Conservation (phyloP, 2,888 invertebrate genomes). For the Petrolisthes manimaculis region DNA sequence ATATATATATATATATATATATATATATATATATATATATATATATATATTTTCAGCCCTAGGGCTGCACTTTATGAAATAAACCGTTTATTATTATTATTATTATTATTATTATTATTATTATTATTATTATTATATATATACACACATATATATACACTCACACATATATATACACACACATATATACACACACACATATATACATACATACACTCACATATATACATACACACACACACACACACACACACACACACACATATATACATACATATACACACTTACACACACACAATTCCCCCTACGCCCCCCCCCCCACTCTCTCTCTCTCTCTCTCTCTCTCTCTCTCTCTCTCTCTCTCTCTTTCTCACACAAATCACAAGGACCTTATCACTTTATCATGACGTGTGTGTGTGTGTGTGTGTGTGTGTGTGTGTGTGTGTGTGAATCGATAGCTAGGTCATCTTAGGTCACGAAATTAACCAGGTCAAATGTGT, state of each 20-base stretch:
- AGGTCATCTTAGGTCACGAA: no score
- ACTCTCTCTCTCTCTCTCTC: not conserved
- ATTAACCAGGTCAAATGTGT: no score
- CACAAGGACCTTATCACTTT: no score
- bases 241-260: not conserved
- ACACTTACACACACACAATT: not conserved
- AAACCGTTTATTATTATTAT: slow-evolving; percentile 1
- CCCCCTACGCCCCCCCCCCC: not conserved
- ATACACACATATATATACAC: not conserved
- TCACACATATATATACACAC: not conserved
- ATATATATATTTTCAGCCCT: no score
- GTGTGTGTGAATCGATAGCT: no score
- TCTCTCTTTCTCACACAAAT: not conserved
- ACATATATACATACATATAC: not conserved
- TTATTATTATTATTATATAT: no score
- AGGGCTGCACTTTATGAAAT: not conserved
- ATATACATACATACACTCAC: no score
- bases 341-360: not conserved
- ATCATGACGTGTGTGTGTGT: no score
- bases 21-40: no score
- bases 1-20: slow-evolving; percentile 16
- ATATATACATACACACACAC: not conserved
- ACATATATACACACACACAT: not conserved
- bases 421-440: no score
- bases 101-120: no score